Conservation (phyloP, 2,797 vertebrate species). For the Chrysocyon brachyurus region DNA sequence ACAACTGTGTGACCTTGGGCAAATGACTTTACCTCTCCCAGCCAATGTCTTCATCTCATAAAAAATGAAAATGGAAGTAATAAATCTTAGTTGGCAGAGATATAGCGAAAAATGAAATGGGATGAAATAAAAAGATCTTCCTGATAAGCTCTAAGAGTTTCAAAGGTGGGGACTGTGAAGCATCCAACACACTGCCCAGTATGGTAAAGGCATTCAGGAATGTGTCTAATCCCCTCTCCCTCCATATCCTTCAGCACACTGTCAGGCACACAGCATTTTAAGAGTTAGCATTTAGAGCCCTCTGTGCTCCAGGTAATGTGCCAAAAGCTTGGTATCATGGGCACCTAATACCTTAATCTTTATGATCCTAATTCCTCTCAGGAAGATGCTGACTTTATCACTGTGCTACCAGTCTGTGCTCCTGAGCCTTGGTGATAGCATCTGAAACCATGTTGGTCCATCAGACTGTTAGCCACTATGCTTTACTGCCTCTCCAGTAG, state of each 20-base stretch:
- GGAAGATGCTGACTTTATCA: background rate
- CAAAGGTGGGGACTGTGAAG: background rate
- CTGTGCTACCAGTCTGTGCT: background rate
- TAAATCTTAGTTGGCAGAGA: background rate
- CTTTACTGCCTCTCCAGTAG: background rate
- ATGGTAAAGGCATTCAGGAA: background rate
- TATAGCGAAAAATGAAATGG: background rate
- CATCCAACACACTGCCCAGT: rapidly evolving
- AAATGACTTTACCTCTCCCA: background rate
- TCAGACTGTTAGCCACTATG: background rate
- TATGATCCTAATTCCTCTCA: background rate
- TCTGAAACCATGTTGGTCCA: background rate
- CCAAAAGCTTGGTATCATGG: background rate
- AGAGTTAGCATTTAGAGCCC: too few relatives aligned
- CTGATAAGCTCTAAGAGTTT: background rate
- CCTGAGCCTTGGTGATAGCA: background rate
- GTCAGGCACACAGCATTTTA: rapidly evolving
- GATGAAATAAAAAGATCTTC: background rate
- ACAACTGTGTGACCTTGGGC: background rate
- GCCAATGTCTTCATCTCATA: background rate
- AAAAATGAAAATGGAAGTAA: background rate
- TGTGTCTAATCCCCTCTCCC: too few relatives aligned
- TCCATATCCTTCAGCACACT: too few relatives aligned
- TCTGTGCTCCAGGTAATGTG: background rate
- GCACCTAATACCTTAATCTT: background rate